Base-by-base conservation (phyloP, 1,140 invertebrate species). In the Melanaphis sacchari region DNA sequence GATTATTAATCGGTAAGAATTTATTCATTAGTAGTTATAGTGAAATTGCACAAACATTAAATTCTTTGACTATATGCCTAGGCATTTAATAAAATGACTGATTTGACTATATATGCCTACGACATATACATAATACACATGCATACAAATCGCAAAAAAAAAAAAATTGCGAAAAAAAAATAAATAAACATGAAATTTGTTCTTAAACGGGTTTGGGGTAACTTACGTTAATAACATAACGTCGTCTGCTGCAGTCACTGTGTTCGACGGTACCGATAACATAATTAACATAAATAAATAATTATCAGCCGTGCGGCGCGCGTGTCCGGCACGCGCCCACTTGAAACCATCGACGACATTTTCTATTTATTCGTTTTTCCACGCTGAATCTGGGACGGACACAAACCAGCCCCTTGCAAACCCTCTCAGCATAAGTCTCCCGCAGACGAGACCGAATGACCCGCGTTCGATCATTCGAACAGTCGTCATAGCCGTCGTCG, bases 201-300 rank as follows among this genome's bases (percentile, higher is more conserved):
- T n/a, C 59, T 76, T n/a, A 31, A 15, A 3, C 15, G 31, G 59
- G 11, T 9, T 15, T 3, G 11, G 31, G 31, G 15, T 18, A n/a
- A n/a, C 31, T 4, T n/a, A 76, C 59, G 52, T 49, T 15, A 49
- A 49, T 21, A 49, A 43, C 9, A 43, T 43, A 43, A 18, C 18
- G 15, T 11, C 59, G 59, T 76, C 59, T 36, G 59, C 59, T 76
- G 31, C 59, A 76, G 59, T 76, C 59, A n/a, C 31, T 5, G 59
- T 89, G n/a, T 52, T 59, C 52, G 49, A 52, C 38, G 2, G 15
- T 15, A 76, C 59, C 54, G 52, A 90, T 26, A 41, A 41, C 5
- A 76, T 26, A 26, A 90, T 90, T 92, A 81, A 92, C 90, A 92
- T 92, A 92, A 92, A 92, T 92, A 82, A 92, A 92, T 92, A 92